Base-by-base conservation (phyloP, 2,797 vertebrate genomes). In the Semaprochilodus insignis region DNA sequence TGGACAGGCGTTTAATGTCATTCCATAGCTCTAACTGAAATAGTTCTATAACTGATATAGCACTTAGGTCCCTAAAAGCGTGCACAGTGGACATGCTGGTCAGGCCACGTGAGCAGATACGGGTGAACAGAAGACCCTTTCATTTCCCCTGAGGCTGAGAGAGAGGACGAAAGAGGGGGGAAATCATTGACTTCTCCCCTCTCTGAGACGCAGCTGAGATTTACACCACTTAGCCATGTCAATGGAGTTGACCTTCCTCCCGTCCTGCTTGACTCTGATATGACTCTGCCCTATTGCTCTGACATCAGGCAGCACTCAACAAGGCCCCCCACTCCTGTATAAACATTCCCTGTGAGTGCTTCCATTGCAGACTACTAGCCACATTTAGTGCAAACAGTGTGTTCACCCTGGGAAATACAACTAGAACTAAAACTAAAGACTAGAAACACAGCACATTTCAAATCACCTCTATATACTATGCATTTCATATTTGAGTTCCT, bases 181-280 rank as follows among this genome's bases (percentile, higher is more conserved):
- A 80, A 60, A 19, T 57, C 27, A 59, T 40, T 81, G 69, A 52
- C 31, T 7, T 80, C 69, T 71, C 52, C 75, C 60, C 40, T 34
- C 27, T 57, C 27, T 17, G 17, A 31, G 10, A 77, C 59, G 54
- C 65, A 80, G 57, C 77, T 55, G 34, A 76, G 79, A 57, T 76
- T 72, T 73, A 67, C 70, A 74, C 73, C 34, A 8, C 77, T 57
- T 48, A 65, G 69, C 75, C 63, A 54, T 81, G 72, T 81, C 87
- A 85, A 79, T 81, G 76, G 75, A 57, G 74, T 16, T 78, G 75
- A 80, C 71, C 79, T 79, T 78, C 51, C 67, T 78, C 78, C 80
- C 55, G 27, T 71, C 52, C 14, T 14, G 83, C 72, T 72, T 80
- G 72, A 85, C 79, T 76, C 77, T 80, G 70, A 70, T 67, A 75